Evolutionary conservation across 2,113 vertebrate species (phyloP), one percentile per base, ranked within the genome.

Genomic region (Oenanthe melanoleuca): DNA sequence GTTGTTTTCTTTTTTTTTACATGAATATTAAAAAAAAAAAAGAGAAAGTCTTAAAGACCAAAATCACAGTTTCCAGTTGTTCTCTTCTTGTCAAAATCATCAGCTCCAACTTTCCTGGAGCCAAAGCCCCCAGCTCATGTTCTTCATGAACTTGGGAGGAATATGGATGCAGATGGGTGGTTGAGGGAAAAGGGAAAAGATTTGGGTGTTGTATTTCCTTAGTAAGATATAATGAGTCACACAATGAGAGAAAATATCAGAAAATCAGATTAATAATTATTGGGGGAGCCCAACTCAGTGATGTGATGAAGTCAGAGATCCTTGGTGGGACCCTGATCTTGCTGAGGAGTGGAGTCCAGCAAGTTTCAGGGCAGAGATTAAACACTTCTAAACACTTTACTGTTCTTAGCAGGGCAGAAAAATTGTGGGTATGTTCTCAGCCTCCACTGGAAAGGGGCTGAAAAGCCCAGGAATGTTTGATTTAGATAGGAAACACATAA

Each of bases 21-120:
- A 4, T 86, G 65, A 87, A 89, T 88, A 98, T 97, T 98, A 97
- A 97, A 98, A 98, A 45, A 44, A 49, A 15, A 53, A 96, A 93
- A 90, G 7, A 57, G 16, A 71, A 66, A 80, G 37, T 65, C 93
- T 81, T 81, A 63, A 93, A 66, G 44, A 85, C 33, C 40, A 60
- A 59, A 90, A 74, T 38, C 19, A 69, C 49, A 9, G 64, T 70
- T 77, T 80, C 38, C 37, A 20, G 11, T 87, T 49, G 20, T 63
- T 94, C 38, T 80, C n/a, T 67, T 47, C 66, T 63, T 72, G 40
- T 77, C 61, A 92, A 14, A 6, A 53, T 33, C 15, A 75, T 24
- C 49, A 79, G 7, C 14, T 57, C 12, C 33, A 66, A 56, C 16
- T 18, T 73, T 49, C 12, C 33, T 59, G 21, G 29, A 34, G 49